A percentile compares a stretch with the other conserved stretches of the same genome.
phyloP scores from a whole-genome alignment of 2,113 vertebrate genomes.

The Aepyceros melampus region DNA sequence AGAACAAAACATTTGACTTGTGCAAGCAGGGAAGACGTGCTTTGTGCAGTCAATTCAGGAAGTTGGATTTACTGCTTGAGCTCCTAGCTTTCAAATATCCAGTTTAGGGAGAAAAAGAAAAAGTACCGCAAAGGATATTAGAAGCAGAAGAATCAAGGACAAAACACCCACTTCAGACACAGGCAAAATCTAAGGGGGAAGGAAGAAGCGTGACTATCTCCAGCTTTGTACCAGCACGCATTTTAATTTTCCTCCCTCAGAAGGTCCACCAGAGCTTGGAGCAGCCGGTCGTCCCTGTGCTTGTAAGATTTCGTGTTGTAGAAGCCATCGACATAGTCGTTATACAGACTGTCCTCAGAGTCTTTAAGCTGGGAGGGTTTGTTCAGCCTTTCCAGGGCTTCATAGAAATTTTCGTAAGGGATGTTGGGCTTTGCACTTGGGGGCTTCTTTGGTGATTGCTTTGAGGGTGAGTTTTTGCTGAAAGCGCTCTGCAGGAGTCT shows the following conservation, averaged over 20 bases:
- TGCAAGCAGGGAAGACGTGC: conserved; percentile 47
- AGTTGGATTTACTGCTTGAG: conserved; percentile 27
- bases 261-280: conserved; percentile 93
- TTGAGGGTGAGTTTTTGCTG: conserved; percentile 80
- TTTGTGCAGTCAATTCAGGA: conserved; percentile 42
- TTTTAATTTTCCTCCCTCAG: conserved; percentile 84
- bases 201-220: conserved; percentile 73
- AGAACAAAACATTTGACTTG: conserved; percentile 48
- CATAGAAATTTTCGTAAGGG: conserved; percentile 88
- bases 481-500: conserved; percentile 91
- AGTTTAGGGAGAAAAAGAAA: conserved; percentile 51
- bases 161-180: conserved; percentile 65
- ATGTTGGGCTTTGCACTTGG: conserved; percentile 78
- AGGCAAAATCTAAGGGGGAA: conserved; percentile 54
- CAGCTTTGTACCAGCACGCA: conserved; percentile 54
- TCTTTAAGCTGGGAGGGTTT: conserved; percentile 81
- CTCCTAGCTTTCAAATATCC: conserved; percentile 54
- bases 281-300: conserved; percentile 93
- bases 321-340: conserved; percentile 92
- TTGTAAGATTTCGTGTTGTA: conserved; percentile 92
- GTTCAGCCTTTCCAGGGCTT: conserved; percentile 91
- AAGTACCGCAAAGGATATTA: neutral
- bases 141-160: conserved; percentile 69
- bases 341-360: conserved; percentile 88
- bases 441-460: conserved; percentile 74